These are phyloP conservation scores for Parnassius orleans DNA, from an alignment of 2,888 invertebrate species.

Conservation along the genomic window DNA sequence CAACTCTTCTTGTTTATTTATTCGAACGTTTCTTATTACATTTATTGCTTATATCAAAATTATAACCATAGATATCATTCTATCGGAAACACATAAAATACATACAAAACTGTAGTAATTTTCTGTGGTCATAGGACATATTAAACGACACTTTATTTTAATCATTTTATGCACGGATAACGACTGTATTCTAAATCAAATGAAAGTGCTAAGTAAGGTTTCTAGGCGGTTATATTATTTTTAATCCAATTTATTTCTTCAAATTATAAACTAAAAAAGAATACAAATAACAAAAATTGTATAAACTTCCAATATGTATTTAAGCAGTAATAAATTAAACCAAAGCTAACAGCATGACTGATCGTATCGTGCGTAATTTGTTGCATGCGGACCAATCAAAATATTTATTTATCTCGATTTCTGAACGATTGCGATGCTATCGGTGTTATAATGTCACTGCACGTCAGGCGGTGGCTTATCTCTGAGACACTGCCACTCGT, in stretches of 20 bases:
- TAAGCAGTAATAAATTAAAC: slow-evolving; percentile 20
- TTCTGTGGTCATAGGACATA: slow-evolving; percentile 43
- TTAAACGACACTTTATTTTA: slow-evolving; percentile 15
- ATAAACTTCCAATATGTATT: too few relatives aligned
- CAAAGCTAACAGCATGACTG: slow-evolving; percentile 33
- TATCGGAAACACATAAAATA: slow-evolving; percentile 68
- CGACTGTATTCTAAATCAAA: slow-evolving; percentile 15
- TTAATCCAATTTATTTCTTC: too few relatives aligned
- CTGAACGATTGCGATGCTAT: slow-evolving; percentile 56
- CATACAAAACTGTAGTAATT: slow-evolving; percentile 57
- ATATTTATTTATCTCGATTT: slow-evolving; percentile 62
- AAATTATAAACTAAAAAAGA: too few relatives aligned
- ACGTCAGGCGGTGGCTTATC: slow-evolving; percentile 57
- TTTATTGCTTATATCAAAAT: slow-evolving; percentile 61
- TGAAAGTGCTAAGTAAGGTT: neutral
- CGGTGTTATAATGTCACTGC: slow-evolving; percentile 55
- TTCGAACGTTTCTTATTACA: slow-evolving; percentile 40
- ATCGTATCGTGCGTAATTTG: slow-evolving; percentile 65
- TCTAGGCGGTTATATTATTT: neutral
- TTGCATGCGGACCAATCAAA: slow-evolving; percentile 62
- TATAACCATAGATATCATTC: slow-evolving; percentile 64
- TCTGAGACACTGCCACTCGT: slow-evolving; percentile 36
- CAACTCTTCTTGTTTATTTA: slow-evolving; percentile 36
- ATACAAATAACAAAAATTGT: too few relatives aligned
- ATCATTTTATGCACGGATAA: slow-evolving; percentile 13